phyloP scores from a whole-genome alignment of 2,888 invertebrate genomes.

The Drepana falcataria region DNA sequence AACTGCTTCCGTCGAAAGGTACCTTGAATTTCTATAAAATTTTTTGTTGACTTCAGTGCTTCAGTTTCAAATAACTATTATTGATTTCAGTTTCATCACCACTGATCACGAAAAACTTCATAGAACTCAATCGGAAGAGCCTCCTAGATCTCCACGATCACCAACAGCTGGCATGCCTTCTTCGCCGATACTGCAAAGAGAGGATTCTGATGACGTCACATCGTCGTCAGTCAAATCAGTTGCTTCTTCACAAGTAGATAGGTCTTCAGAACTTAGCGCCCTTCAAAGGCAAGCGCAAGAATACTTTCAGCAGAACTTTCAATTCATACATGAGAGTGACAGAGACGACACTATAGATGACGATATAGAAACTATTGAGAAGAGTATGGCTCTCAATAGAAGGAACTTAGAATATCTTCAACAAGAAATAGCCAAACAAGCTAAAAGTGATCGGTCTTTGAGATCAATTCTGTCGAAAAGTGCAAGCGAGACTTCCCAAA shows the following conservation, averaged over 20 bases:
- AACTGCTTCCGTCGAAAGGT: constrained; percentile 58
- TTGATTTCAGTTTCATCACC: constrained; percentile 50
- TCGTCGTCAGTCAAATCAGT: constrained; percentile 65
- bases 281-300: constrained; percentile 68
- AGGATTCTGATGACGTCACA: constrained; percentile 66
- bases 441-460: constrained; percentile 56
- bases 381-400: constrained; percentile 74
- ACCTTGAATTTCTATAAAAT: neutral
- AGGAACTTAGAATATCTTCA: constrained; percentile 72
- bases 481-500: constrained; percentile 67
- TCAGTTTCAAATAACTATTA: neutral
- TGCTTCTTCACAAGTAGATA: constrained; percentile 63
- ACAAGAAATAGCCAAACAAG: constrained; percentile 74
- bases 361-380: constrained; percentile 72
- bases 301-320: constrained; percentile 75
- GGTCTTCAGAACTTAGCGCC: constrained; percentile 63
- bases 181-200: constrained; percentile 67
- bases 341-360: constrained; percentile 74
- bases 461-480: constrained; percentile 68
- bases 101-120: constrained; percentile 86
- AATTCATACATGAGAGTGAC: constrained; percentile 75
- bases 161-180: constrained; percentile 70
- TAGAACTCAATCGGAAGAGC: constrained; percentile 91
- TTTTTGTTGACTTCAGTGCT: too few species aligned
- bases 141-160: constrained; percentile 85